A percentile compares a stretch with the other conserved stretches of the same genome.
phyloP scores from a whole-genome alignment of 2,797 vertebrate species.

The Cyprinella venusta region DNA sequence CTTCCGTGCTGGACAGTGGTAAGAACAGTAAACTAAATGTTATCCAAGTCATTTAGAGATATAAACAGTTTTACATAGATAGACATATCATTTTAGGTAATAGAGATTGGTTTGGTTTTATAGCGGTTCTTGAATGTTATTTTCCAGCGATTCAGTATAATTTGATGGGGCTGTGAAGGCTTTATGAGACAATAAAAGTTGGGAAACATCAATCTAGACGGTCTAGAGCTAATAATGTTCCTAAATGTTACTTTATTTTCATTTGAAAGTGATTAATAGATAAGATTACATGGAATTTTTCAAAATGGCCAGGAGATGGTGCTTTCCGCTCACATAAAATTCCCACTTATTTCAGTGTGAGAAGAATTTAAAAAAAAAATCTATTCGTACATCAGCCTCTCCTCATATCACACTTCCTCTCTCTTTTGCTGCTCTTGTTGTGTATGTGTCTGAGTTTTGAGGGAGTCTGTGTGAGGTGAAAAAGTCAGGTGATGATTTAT shows the following conservation, averaged over 20 bases:
- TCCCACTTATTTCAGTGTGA: neutral
- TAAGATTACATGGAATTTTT: neutral
- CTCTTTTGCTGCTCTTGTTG: slow-evolving; percentile 58
- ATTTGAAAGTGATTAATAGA: neutral
- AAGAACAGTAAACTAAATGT: slow-evolving; percentile 63
- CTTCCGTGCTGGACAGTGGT: slow-evolving; percentile 98
- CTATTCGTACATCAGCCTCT: neutral
- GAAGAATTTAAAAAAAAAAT: neutral
- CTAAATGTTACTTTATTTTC: neutral
- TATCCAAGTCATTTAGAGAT: no score
- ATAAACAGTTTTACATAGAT: no score
- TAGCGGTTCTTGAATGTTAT: no score
- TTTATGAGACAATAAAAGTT: neutral
- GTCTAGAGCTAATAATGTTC: neutral
- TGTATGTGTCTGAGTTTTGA: slow-evolving; percentile 40
- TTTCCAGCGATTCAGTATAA: no score
- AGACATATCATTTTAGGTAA: no score
- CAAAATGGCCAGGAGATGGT: slow-evolving; percentile 31
- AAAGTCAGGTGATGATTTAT: slow-evolving; percentile 64
- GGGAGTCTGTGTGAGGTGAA: slow-evolving; percentile 53
- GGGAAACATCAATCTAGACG: neutral
- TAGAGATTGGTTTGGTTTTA: no score
- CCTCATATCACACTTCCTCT: slow-evolving; percentile 19
- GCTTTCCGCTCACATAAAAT: neutral
- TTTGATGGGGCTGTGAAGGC: no score